Percentiles rank a stretch among this genome's conserved stretches.
phyloP scores from a whole-genome alignment of 1,140 invertebrate species.

The Dinoponera quadriceps region DNA sequence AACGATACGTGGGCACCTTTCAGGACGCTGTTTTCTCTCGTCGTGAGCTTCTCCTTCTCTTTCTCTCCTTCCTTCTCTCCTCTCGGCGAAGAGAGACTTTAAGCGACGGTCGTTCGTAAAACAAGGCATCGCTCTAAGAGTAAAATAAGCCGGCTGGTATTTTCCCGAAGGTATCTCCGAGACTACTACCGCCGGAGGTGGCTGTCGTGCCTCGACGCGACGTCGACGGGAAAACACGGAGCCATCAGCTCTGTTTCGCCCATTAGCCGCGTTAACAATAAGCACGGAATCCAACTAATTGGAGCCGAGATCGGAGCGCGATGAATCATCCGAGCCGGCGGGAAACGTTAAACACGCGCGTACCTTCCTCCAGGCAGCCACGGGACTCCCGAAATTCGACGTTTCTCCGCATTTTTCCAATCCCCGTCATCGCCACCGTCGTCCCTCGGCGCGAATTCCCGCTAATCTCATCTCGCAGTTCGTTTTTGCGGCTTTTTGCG shows the following conservation, averaged over 20 bases:
- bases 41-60: background rate
- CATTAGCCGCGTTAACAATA: background rate
- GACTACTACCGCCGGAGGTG: background rate
- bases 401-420: background rate
- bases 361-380: no score
- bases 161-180: background rate
- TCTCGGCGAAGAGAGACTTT: background rate
- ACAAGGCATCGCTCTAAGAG: background rate
- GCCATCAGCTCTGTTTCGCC: background rate
- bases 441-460: background rate
- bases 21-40: background rate
- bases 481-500: conserved; percentile 20
- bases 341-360: background rate
- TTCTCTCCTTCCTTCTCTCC: no score
- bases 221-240: background rate
- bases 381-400: no score
- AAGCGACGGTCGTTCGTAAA: background rate
- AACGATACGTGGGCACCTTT: no score
- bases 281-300: background rate
- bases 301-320: background rate
- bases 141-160: conserved; percentile 17
- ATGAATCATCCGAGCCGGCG: background rate
- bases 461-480: background rate
- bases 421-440: no score
- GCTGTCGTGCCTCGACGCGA: background rate